These are phyloP conservation scores for Tetraneura akinire DNA, from an alignment of 1,140 invertebrate genomes.

Conservation along the genomic window DNA sequence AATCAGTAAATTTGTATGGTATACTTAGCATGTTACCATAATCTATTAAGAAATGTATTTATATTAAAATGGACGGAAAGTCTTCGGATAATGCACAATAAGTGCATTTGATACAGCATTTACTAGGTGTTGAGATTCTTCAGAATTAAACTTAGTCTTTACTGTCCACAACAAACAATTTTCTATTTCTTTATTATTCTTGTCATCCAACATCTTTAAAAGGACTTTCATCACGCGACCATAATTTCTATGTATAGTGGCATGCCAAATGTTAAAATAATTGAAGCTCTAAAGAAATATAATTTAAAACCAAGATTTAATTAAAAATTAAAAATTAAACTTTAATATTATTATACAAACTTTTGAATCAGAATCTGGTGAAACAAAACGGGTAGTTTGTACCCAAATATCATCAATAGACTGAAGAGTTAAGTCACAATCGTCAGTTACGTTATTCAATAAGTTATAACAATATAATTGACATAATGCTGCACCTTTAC, in stretches of 20 bases:
- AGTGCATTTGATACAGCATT: slow-evolving; percentile 29
- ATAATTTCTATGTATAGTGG: slow-evolving; percentile 74
- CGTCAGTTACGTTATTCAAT: slow-evolving; percentile 42
- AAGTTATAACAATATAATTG: slow-evolving; percentile 64
- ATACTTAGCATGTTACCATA: background rate
- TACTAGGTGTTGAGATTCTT: background rate
- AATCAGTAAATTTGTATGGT: no score
- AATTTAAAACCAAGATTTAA: slow-evolving; percentile 11
- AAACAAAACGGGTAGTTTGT: slow-evolving; percentile 36
- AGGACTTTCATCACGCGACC: slow-evolving; percentile 79
- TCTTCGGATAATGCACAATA: slow-evolving; percentile 42
- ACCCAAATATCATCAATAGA: slow-evolving; percentile 68
- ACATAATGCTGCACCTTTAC: slow-evolving; percentile 73
- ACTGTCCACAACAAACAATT: slow-evolving; percentile 58
- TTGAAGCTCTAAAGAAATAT: slow-evolving; percentile 53
- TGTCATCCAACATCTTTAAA: slow-evolving; percentile 77
- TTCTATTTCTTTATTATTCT: slow-evolving; percentile 72
- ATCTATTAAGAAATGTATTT: background rate
- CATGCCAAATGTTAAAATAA: slow-evolving; percentile 77
- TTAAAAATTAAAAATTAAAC: slow-evolving; percentile 51
- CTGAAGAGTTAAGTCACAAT: slow-evolving; percentile 57
- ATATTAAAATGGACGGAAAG: slow-evolving; percentile 39
- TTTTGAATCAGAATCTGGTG: slow-evolving; percentile 21
- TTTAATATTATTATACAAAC: slow-evolving; percentile 48
- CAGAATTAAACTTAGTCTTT: background rate